Conservation (phyloP, 2,888 invertebrate genomes). For the Limnephilus lunatus region DNA sequence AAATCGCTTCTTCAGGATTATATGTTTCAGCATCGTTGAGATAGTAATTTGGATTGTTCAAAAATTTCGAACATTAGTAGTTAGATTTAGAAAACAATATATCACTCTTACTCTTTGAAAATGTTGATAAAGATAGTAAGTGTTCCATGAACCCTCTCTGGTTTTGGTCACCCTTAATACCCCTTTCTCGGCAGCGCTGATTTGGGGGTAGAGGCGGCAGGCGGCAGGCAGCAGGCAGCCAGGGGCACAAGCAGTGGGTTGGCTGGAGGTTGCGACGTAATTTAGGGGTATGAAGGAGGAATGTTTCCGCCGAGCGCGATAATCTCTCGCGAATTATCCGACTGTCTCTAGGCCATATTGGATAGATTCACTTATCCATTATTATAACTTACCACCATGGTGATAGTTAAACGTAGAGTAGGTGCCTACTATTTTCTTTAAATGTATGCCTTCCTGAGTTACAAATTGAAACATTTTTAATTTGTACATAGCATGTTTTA, state of each 20-base stretch:
- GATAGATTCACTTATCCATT: conserved; percentile 24
- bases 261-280: conserved; percentile 53
- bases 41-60: no score
- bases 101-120: not conserved
- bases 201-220: conserved; percentile 54
- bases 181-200: conserved; percentile 65
- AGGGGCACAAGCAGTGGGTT: conserved; percentile 7
- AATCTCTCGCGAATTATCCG: conserved; percentile 65
- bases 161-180: conserved; percentile 17
- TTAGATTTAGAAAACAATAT: not conserved
- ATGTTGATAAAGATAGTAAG: not conserved
- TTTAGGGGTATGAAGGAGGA: conserved; percentile 63
- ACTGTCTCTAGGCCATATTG: conserved; percentile 53
- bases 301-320: conserved; percentile 60
- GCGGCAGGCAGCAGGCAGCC: not conserved
- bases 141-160: not conserved
- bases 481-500: not conserved
- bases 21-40: no score
- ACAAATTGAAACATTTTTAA: not conserved
- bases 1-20: no score
- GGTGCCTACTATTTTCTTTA: not conserved
- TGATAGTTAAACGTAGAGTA: not conserved
- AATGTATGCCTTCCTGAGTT: not conserved
- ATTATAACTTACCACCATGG: not conserved
- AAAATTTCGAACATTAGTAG: not conserved